Conservation (phyloP, 2,888 invertebrate genomes). For the Morpho deidamia region DNA sequence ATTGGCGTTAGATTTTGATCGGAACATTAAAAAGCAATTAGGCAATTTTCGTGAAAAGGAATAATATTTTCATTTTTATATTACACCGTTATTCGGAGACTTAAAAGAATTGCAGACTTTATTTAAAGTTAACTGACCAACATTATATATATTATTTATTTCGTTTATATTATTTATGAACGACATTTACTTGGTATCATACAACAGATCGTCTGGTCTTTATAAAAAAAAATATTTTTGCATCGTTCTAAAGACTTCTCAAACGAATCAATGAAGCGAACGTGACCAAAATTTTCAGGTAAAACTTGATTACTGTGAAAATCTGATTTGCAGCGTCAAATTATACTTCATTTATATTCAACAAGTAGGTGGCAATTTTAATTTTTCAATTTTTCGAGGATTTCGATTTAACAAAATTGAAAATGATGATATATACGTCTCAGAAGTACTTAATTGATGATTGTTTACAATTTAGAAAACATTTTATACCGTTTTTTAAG, state of each 20-base stretch:
- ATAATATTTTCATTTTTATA: neutral
- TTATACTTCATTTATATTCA: conserved; percentile 42
- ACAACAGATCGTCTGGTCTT: too few relatives aligned
- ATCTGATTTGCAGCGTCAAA: conserved; percentile 39
- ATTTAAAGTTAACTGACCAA: too few relatives aligned
- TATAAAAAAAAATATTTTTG: neutral
- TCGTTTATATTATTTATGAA: too few relatives aligned
- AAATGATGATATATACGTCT: conserved; percentile 2
- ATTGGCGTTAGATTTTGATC: conserved; percentile 7
- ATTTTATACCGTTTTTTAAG: too few relatives aligned
- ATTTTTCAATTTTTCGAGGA: conserved; percentile 3
- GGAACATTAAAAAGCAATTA: conserved; percentile 18
- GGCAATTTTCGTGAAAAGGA: conserved; percentile 2
- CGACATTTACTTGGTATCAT: too few relatives aligned
- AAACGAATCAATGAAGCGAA: conserved; percentile 57
- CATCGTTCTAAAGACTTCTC: conserved; percentile 37
- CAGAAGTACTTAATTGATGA: neutral
- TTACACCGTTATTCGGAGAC: too few relatives aligned
- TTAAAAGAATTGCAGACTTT: too few relatives aligned
- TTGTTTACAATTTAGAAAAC: neutral
- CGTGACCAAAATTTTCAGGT: conserved; percentile 45
- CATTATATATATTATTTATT: too few relatives aligned
- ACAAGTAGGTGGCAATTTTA: conserved; percentile 33
- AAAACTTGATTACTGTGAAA: conserved; percentile 42
- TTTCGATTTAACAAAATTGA: conserved; percentile 1